Evolutionary conservation across 2,888 invertebrate genomes (phyloP).

Genomic region (Strigamia transsilvanica): DNA sequence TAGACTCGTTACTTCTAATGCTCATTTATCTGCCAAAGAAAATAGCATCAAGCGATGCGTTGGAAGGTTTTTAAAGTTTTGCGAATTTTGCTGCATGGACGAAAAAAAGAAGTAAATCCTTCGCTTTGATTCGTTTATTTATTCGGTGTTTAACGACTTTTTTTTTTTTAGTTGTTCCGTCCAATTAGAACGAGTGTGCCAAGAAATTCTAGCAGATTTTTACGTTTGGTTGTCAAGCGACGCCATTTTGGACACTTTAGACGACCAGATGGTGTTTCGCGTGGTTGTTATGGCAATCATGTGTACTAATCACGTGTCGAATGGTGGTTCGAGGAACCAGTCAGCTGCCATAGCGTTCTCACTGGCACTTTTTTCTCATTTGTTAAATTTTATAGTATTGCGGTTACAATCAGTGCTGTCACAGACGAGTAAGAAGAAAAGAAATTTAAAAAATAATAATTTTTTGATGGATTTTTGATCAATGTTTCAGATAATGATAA

Average conservation of each 20-base stretch:
- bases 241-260: constrained; percentile 65
- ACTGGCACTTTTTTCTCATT: constrained; percentile 80
- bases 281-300: constrained; percentile 82
- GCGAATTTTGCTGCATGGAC: constrained; percentile 55
- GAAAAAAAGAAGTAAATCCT: constrained; percentile 1
- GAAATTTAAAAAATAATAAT: background rate
- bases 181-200: constrained; percentile 67
- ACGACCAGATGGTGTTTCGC: constrained; percentile 74
- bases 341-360: constrained; percentile 85
- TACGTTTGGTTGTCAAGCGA: constrained; percentile 69
- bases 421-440: background rate
- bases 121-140: background rate
- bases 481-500: background rate
- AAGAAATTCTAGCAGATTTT: constrained; percentile 75
- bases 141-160: background rate
- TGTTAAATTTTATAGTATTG: constrained; percentile 67
- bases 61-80: constrained; percentile 57
- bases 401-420: background rate
- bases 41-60: constrained; percentile 65
- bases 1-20: constrained; percentile 57
- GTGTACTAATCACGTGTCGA: constrained; percentile 70
- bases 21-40: constrained; percentile 52
- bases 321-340: constrained; percentile 69
- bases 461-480: too few relatives aligned
- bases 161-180: constrained; percentile 48